Conservation (phyloP, 1,140 invertebrate species). For the Campoletis sonorensis region DNA sequence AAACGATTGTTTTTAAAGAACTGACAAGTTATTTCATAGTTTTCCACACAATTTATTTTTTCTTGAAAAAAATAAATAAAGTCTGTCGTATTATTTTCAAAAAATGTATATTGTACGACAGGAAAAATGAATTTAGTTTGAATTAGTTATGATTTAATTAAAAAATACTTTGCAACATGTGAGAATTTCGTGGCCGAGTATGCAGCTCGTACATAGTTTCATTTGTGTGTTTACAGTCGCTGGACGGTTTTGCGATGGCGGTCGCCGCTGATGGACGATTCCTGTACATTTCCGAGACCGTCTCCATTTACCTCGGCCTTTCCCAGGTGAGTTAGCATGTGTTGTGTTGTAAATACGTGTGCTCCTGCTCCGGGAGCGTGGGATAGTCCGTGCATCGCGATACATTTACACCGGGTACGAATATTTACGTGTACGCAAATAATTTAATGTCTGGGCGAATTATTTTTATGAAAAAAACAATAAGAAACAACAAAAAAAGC, state of each 20-base stretch:
- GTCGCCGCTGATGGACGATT: slow-evolving; percentile 96
- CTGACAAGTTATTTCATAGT: too few species aligned
- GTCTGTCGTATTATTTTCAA: too few species aligned
- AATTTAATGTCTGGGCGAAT: neutral
- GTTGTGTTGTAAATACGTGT: neutral
- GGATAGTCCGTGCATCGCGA: neutral
- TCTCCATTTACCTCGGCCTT: slow-evolving; percentile 98
- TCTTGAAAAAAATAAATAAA: neutral
- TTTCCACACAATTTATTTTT: slow-evolving; percentile 10
- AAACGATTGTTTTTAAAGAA: too few species aligned
- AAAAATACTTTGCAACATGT: neutral
- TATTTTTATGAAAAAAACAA: too few species aligned
- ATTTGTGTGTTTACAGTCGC: slow-evolving; percentile 84
- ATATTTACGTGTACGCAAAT: neutral
- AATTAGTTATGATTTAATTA: too few species aligned
- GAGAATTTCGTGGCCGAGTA: neutral
- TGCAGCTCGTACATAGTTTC: neutral
- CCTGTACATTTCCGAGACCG: slow-evolving; percentile 98
- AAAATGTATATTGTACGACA: too few species aligned
- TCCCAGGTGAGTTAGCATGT: slow-evolving; percentile 89
- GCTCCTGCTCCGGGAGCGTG: neutral
- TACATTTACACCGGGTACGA: neutral
- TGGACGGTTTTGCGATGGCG: slow-evolving; percentile 97
- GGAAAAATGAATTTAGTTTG: neutral
- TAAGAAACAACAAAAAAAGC: slow-evolving; percentile 14